Conservation (phyloP, 2,113 vertebrate species). For the Ardeotis arabs region DNA sequence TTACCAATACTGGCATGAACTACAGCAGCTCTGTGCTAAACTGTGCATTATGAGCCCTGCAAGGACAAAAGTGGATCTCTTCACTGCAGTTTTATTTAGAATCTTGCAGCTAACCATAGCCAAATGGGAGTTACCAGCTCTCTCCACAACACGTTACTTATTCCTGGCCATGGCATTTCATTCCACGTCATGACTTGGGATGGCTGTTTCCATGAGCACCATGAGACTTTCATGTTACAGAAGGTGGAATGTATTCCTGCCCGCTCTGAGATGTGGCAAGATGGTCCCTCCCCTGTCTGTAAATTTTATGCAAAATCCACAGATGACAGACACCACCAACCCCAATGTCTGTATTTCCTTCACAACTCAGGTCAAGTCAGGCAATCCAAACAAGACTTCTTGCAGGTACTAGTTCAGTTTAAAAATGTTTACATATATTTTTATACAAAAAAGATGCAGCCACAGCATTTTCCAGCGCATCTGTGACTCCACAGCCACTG, state of each 20-base stretch:
- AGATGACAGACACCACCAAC: not conserved
- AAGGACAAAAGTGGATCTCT: not conserved
- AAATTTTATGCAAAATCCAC: not conserved
- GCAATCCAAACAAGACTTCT: not conserved
- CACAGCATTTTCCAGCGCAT: not conserved
- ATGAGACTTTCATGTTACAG: not conserved
- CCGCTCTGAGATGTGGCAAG: not conserved
- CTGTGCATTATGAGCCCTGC: accelerated
- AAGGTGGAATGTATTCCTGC: not conserved
- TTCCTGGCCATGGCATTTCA: not conserved
- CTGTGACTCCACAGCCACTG: not conserved
- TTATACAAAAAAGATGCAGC: not conserved
- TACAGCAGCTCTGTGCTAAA: not conserved
- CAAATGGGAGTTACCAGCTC: not conserved
- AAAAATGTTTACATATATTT: not conserved
- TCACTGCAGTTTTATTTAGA: not conserved
- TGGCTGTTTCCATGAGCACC: not conserved
- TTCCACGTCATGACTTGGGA: not conserved
- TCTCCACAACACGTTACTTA: not conserved
- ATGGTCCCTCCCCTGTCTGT: not conserved
- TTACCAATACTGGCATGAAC: not conserved
- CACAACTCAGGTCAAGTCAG: not conserved
- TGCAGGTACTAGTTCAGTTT: not conserved
- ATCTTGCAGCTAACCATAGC: not conserved
- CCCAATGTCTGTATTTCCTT: not conserved